phyloP scores from a whole-genome alignment of 2,797 vertebrate species.

The Aselliscus stoliczkanus region DNA sequence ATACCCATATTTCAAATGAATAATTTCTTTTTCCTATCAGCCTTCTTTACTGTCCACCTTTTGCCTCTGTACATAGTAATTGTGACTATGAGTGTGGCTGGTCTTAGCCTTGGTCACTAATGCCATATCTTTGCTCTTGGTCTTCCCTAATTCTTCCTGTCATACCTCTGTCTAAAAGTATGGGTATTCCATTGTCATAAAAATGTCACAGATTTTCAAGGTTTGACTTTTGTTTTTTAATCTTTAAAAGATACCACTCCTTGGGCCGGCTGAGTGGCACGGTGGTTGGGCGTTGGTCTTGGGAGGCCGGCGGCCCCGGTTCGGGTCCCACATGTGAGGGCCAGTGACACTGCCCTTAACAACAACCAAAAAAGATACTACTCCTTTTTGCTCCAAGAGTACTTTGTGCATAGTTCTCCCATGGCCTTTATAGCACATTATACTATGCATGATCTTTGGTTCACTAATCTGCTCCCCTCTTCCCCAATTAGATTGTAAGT shows the following conservation, averaged over 20 bases:
- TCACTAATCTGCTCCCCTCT: neutral
- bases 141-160: neutral
- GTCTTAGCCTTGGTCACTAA: neutral
- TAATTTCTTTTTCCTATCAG: neutral
- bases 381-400: neutral
- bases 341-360: too few species aligned
- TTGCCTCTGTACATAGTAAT: neutral
- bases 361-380: too few species aligned
- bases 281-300: too few species aligned
- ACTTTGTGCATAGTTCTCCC: neutral
- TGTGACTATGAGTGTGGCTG: neutral
- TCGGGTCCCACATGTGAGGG: too few species aligned
- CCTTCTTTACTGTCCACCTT: neutral
- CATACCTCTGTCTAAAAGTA: neutral
- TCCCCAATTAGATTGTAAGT: neutral
- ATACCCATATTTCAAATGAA: neutral
- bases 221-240: neutral
- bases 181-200: neutral
- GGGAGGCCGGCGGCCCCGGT: too few species aligned
- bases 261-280: too few species aligned
- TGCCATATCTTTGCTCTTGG: neutral
- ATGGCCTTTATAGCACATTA: neutral
- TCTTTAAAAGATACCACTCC: neutral
- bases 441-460: neutral
- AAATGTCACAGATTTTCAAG: conserved; percentile 5